Percentiles rank a stretch among this genome's conserved stretches.
Evolutionary conservation across 2,797 vertebrate species (phyloP).

Genomic region (Hypotaenidia okinawae): DNA sequence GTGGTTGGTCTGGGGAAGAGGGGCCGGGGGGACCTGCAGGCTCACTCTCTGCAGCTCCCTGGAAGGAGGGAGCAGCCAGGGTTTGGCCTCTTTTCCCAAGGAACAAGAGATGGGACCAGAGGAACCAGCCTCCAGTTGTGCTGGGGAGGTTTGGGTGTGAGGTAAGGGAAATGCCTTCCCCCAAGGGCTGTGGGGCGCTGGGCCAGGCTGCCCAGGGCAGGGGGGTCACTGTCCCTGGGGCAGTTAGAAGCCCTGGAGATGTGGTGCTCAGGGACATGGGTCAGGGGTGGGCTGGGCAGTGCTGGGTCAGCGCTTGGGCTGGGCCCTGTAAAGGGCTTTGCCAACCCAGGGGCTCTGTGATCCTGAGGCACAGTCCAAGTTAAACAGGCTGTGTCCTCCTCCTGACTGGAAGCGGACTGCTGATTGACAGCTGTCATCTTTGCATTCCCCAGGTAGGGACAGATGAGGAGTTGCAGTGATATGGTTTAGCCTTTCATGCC

Average conservation of each 20-base stretch:
- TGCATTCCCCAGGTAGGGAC: background rate
- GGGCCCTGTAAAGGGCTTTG: background rate
- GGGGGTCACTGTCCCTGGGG: background rate
- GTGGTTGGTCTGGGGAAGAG: background rate
- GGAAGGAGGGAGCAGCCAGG: background rate
- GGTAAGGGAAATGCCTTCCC: background rate
- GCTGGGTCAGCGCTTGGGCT: fast-evolving
- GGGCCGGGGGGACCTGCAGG: background rate
- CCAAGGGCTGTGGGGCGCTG: background rate
- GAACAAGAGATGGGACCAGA: too few species aligned
- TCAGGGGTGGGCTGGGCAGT: background rate
- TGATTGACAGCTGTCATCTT: background rate
- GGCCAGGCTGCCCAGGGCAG: background rate
- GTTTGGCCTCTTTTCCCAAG: background rate
- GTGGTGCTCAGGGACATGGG: background rate
- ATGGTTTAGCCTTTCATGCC: background rate
- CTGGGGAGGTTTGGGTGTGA: background rate
- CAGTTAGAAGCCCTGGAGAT: background rate
- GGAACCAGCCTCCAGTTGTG: background rate
- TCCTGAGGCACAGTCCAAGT: fast-evolving
- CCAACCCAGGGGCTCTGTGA: fast-evolving
- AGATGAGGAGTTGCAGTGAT: background rate
- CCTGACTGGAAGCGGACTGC: too few species aligned
- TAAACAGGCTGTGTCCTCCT: background rate
- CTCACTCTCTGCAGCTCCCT: background rate